Conservation (phyloP, 2,888 invertebrate species). For the Tridacna crocea region DNA sequence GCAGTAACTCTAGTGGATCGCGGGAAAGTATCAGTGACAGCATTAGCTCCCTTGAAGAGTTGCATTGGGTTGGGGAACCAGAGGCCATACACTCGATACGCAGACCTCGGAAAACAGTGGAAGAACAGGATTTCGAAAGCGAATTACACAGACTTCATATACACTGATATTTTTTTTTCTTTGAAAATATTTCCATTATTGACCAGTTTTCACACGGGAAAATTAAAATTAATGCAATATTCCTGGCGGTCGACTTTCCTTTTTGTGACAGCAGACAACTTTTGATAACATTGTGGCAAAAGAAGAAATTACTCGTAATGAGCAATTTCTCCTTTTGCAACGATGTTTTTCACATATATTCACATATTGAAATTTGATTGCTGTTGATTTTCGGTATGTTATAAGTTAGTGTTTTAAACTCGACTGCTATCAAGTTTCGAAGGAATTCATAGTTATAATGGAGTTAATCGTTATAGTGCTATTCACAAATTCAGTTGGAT, state of each 20-base stretch:
- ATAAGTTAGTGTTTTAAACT: too few species aligned
- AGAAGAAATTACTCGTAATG: neutral
- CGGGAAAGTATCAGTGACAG: conserved; percentile 43
- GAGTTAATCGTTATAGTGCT: too few species aligned
- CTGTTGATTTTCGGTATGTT: too few species aligned
- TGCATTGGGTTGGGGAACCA: conserved; percentile 73
- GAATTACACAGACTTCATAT: conserved; percentile 59
- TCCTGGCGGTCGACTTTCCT: too few species aligned
- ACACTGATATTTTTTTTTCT: neutral
- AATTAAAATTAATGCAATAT: too few species aligned
- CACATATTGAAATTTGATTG: too few species aligned
- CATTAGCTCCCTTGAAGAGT: conserved; percentile 64
- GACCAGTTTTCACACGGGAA: too few species aligned
- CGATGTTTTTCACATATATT: neutral
- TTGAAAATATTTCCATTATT: too few species aligned
- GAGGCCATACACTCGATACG: conserved; percentile 76
- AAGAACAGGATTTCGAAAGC: conserved; percentile 70
- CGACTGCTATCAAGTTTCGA: too few species aligned
- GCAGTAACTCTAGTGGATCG: conserved; percentile 47
- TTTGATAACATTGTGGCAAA: neutral
- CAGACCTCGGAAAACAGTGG: conserved; percentile 70
- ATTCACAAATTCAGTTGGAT: too few species aligned
- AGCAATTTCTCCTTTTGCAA: conserved; percentile 1
- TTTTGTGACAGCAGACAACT: too few species aligned
- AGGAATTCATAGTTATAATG: too few species aligned